Evolutionary conservation across 2,113 vertebrate species (phyloP), one percentile per base, ranked within the genome.

Genomic region (Phrynocephalus versicolor): DNA sequence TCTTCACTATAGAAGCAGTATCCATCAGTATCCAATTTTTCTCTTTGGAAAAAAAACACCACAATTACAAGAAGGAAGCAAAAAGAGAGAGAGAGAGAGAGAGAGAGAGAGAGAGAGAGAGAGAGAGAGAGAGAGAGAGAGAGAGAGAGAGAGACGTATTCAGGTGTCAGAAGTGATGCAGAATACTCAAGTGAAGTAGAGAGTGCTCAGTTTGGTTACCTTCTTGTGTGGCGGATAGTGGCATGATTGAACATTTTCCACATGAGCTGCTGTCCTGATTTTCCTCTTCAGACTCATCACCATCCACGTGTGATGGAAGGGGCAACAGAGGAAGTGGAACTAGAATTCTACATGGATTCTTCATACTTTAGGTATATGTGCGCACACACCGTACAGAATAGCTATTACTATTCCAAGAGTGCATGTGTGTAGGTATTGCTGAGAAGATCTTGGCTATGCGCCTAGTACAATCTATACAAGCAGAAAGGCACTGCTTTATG

Each of bases 41-140:
- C 6, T 62, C 84, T 91, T 77, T 83, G 85, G 75, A 89, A 81
- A 3, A 1, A 37, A 16, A 55, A 30, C 21, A 71, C n/a, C 21
- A 71, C n/a, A 37, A 79, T 75, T n/a, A 45, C 37, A 86, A 86
- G 85, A 14, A 91, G 85, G 82, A 45, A 84, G 86, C 35, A 72
- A 21, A n/a, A 12, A 89, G 37, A 82, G 2, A 1, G 6, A 80
- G 9, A 0, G n/a, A n/a, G n/a, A n/a, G n/a, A n/a, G n/a, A n/a
- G n/a, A n/a, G n/a, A n/a, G n/a, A n/a, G n/a, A n/a, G n/a, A n/a
- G n/a, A n/a, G n/a, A n/a, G n/a, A n/a, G n/a, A n/a, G n/a, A n/a
- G n/a, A n/a, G n/a, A n/a, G n/a, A n/a, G n/a, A n/a, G n/a, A n/a
- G n/a, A n/a, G n/a, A n/a, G n/a, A n/a, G n/a, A n/a, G n/a, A n/a